phyloP scores from a whole-genome alignment of 2,888 invertebrate species.

The Apomyelois bistriatella region DNA sequence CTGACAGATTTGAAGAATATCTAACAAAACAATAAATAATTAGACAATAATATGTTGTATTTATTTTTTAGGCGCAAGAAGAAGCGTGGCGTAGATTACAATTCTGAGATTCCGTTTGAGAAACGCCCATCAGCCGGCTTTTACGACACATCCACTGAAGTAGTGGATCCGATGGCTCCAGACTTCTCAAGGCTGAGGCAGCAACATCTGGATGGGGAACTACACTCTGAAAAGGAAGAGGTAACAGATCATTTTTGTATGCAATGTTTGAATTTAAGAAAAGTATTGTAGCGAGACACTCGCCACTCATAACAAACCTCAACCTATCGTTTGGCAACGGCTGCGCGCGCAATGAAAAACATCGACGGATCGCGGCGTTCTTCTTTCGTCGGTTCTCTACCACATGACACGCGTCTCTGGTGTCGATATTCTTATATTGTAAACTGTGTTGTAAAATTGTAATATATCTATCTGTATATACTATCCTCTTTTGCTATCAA shows the following conservation, averaged over 20 bases:
- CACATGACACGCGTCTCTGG: too few species aligned
- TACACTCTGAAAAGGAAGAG: slow-evolving; percentile 94
- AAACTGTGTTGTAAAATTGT: too few species aligned
- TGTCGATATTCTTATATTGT: too few species aligned
- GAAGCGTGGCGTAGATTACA: slow-evolving; percentile 97
- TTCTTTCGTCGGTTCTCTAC: too few species aligned
- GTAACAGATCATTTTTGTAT: slow-evolving; percentile 73
- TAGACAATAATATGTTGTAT: not conserved
- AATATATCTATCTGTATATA: too few species aligned
- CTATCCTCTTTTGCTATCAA: too few species aligned
- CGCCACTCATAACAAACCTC: too few species aligned
- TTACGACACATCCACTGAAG: slow-evolving; percentile 95
- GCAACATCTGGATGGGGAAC: slow-evolving; percentile 95
- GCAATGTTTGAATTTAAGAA: not conserved
- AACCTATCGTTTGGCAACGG: too few species aligned
- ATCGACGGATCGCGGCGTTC: too few species aligned
- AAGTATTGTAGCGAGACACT: too few species aligned
- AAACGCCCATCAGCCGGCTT: slow-evolving; percentile 96
- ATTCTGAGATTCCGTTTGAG: slow-evolving; percentile 98
- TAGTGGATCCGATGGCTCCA: slow-evolving; percentile 91
- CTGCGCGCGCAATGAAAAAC: too few species aligned
- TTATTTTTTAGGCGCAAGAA: slow-evolving; percentile 78
- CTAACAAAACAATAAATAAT: not conserved
- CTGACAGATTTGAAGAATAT: too few species aligned
- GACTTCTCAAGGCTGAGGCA: slow-evolving; percentile 94